phyloP scores from a whole-genome alignment of 2,797 vertebrate genomes.

The Chloroceryle amazona region DNA sequence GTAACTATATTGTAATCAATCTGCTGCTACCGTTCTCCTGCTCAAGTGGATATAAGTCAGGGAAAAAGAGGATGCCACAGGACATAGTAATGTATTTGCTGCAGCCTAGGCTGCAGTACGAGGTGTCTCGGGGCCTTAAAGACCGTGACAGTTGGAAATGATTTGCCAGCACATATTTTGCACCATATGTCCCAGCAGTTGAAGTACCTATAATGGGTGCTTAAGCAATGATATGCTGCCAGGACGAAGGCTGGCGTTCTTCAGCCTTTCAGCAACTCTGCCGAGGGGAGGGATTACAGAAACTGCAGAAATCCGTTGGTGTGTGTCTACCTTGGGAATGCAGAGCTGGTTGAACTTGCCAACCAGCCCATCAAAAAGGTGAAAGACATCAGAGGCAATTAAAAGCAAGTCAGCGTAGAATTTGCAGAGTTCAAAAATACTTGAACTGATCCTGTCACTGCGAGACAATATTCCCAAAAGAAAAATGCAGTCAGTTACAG shows the following conservation, averaged over 20 bases:
- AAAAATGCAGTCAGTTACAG: not conserved
- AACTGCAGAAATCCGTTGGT: not conserved
- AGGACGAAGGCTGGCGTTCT: not conserved
- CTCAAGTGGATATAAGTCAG: not conserved
- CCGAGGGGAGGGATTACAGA: not conserved
- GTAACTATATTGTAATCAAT: not conserved
- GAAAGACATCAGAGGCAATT: not conserved
- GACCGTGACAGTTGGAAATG: not conserved
- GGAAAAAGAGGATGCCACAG: not conserved
- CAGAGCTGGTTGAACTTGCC: not conserved
- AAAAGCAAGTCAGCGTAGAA: not conserved
- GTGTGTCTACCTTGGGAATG: not conserved
- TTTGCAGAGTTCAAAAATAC: not conserved
- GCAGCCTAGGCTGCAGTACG: not conserved
- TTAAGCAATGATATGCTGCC: slow-evolving; percentile 10
- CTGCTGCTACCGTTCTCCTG: slow-evolving; percentile 27
- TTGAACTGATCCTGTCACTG: not conserved
- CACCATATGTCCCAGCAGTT: slow-evolving; percentile 23
- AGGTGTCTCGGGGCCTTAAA: not conserved
- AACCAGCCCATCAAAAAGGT: not conserved
- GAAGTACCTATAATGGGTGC: slow-evolving; percentile 14
- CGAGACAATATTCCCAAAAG: not conserved
- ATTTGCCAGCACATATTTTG: slow-evolving; percentile 6
- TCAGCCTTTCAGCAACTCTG: slow-evolving; percentile 11
- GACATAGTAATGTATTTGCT: not conserved